phyloP scores from a whole-genome alignment of 2,797 vertebrate genomes.

The Chlorospingus semifuscus region DNA sequence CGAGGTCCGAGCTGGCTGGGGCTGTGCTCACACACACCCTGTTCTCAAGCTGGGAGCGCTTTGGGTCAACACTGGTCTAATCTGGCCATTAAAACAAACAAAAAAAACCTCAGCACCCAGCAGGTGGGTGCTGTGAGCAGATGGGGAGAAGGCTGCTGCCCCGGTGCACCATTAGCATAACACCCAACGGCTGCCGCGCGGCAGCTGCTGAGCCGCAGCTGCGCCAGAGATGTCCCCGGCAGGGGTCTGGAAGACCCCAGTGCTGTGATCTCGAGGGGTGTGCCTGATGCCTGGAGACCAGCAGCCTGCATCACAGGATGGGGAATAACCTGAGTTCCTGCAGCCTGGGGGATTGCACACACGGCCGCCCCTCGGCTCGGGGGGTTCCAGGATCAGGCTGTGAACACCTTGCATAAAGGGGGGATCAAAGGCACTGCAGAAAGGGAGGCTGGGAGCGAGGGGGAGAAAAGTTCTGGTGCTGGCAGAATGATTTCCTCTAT shows the following conservation, averaged over 20 bases:
- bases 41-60: not conserved
- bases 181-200: not conserved
- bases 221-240: not conserved
- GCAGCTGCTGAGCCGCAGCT: slow-evolving; percentile 40
- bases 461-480: not conserved
- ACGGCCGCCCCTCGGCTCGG: accelerated
- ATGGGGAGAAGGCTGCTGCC: slow-evolving; percentile 27
- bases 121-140: slow-evolving; percentile 60
- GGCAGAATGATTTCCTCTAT: not conserved
- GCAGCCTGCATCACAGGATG: not conserved
- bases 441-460: not conserved
- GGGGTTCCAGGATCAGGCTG: not conserved
- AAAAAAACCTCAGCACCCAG: not conserved
- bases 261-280: not conserved
- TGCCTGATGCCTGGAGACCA: not conserved
- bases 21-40: not conserved
- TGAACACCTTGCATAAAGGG: accelerated
- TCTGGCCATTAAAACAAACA: slow-evolving; percentile 11
- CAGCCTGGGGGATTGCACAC: not conserved
- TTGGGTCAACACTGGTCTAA: not conserved
- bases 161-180: slow-evolving; percentile 40
- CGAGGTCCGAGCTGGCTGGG: not conserved
- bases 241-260: not conserved
- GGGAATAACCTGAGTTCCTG: not conserved
- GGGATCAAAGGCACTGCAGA: not conserved